phyloP scores from a whole-genome alignment of 2,888 invertebrate genomes.

The Alentia gelatinosa region DNA sequence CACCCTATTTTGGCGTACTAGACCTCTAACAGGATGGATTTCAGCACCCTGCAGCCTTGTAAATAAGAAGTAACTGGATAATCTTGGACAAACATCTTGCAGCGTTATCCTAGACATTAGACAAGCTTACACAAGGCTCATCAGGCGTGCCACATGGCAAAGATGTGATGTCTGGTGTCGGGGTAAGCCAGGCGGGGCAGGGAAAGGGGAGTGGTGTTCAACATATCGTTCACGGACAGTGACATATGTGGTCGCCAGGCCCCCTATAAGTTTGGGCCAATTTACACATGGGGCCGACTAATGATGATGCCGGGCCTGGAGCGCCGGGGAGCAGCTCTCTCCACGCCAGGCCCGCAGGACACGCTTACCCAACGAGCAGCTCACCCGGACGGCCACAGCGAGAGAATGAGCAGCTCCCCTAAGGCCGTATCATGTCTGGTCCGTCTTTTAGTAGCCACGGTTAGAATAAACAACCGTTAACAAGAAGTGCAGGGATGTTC shows the following conservation, averaged over 20 bases:
- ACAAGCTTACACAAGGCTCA: background rate
- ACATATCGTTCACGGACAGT: background rate
- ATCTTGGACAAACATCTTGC: background rate
- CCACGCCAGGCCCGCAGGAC: too few relatives aligned
- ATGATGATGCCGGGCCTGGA: conserved; percentile 5
- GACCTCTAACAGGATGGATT: background rate
- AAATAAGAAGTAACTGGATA: background rate
- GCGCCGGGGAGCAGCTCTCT: background rate
- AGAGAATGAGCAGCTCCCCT: too few relatives aligned
- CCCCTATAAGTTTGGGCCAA: conserved; percentile 36
- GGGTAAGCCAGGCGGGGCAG: background rate
- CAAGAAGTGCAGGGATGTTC: background rate
- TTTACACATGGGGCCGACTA: conserved; percentile 32
- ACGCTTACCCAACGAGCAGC: too few relatives aligned
- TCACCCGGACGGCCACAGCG: too few relatives aligned
- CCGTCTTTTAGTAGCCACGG: too few relatives aligned
- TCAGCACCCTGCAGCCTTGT: background rate
- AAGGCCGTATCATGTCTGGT: too few relatives aligned
- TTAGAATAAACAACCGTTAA: background rate
- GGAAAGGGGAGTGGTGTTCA: background rate
- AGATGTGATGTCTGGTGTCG: background rate
- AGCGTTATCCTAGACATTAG: background rate
- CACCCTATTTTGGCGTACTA: too few relatives aligned
- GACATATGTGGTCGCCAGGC: background rate
- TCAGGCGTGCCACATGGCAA: background rate